Evolutionary conservation across 2,888 invertebrate genomes (phyloP).

Genomic region (Drosophila fungiperda): DNA sequence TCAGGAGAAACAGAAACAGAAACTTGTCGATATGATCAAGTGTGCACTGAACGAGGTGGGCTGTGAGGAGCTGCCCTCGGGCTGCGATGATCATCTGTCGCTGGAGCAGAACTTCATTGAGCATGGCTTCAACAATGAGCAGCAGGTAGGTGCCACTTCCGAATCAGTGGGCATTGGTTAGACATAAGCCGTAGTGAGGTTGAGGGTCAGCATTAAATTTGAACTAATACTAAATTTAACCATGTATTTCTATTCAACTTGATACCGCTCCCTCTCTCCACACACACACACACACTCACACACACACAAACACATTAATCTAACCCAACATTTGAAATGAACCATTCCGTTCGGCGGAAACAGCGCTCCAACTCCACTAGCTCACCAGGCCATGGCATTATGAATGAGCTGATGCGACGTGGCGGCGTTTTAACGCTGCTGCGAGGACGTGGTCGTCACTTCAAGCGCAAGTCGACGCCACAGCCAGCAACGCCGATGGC

Average conservation of each 20-base stretch:
- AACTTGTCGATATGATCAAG: slow-evolving; percentile 93
- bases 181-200: slow-evolving; percentile 45
- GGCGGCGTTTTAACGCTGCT: slow-evolving; percentile 84
- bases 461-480: slow-evolving; percentile 83
- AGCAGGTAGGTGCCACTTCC: slow-evolving; percentile 86
- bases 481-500: slow-evolving; percentile 82
- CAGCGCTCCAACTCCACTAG: slow-evolving; percentile 77
- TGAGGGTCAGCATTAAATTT: slow-evolving; percentile 27
- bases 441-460: slow-evolving; percentile 83
- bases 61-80: slow-evolving; percentile 94
- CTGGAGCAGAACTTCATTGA: slow-evolving; percentile 88
- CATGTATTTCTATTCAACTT: slow-evolving; percentile 46
- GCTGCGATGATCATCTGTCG: slow-evolving; percentile 89
- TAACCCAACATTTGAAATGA: slow-evolving; percentile 40
- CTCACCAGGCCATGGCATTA: slow-evolving; percentile 81
- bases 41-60: slow-evolving; percentile 94
- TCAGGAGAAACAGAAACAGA: slow-evolving; percentile 92
- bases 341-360: slow-evolving; percentile 21
- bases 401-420: slow-evolving; percentile 83
- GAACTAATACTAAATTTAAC: slow-evolving; percentile 41
- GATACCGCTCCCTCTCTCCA: slow-evolving; percentile 52
- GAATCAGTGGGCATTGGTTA: slow-evolving; percentile 25
- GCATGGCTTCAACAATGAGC: slow-evolving; percentile 86
- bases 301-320: slow-evolving; percentile 15
- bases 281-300: slow-evolving; percentile 12